phyloP scores from a whole-genome alignment of 2,797 vertebrate species.

The Buphagus erythrorhynchus region DNA sequence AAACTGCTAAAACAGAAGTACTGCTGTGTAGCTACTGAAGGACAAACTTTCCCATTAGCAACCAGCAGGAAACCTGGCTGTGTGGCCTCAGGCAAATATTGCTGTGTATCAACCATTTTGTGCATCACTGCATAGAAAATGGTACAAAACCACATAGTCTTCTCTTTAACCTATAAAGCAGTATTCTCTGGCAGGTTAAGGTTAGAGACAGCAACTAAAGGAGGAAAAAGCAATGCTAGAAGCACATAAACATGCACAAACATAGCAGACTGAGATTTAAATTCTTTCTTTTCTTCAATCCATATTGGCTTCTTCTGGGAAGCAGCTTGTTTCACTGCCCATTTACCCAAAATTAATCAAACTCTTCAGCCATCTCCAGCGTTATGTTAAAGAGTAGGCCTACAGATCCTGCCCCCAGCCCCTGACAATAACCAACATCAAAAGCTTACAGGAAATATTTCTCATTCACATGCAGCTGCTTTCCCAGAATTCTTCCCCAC shows the following conservation, averaged over 20 bases:
- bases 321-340: neutral
- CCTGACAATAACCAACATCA: neutral
- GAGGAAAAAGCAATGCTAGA: neutral
- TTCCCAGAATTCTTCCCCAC: neutral
- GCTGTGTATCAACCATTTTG: neutral
- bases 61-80: neutral
- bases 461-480: neutral
- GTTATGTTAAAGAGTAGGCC: neutral
- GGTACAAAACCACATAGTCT: neutral
- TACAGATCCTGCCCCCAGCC: neutral
- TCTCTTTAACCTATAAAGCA: neutral
- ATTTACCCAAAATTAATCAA: neutral
- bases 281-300: neutral
- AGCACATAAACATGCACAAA: accelerated
- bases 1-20: neutral
- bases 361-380: neutral
- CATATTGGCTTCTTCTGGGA: neutral
- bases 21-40: neutral
- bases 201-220: neutral
- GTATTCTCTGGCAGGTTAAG: neutral
- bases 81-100: neutral
- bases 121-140: neutral
- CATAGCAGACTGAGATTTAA: neutral
- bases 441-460: neutral
- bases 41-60: neutral